Conservation (phyloP, 2,888 invertebrate genomes). For the Vesta saturnalis region DNA sequence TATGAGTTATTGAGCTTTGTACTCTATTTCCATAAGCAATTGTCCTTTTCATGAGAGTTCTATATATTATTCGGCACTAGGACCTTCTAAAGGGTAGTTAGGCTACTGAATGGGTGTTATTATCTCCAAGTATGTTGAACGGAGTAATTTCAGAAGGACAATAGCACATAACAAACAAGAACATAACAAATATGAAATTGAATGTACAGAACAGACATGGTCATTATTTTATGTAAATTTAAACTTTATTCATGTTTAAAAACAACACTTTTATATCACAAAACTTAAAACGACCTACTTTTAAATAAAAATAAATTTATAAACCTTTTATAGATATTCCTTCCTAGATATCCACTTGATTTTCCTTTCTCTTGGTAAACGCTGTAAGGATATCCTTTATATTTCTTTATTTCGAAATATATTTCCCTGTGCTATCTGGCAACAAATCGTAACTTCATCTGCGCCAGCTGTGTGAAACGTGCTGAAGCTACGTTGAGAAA, state of each 20-base stretch:
- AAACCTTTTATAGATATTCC: conserved; percentile 25
- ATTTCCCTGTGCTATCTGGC: conserved; percentile 30
- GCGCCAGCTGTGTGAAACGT: conserved; percentile 36
- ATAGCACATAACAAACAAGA: not conserved
- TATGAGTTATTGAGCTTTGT: conserved; percentile 1
- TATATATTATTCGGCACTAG: not conserved
- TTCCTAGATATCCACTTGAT: not conserved
- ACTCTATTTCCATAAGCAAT: not conserved
- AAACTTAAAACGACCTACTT: not conserved
- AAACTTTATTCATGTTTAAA: not conserved
- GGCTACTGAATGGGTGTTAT: conserved; percentile 1
- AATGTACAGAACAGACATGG: conserved; percentile 1
- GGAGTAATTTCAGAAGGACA: not conserved
- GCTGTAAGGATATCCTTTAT: conserved; percentile 32
- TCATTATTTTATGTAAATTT: conserved; percentile 1
- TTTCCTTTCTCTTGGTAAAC: conserved; percentile 12
- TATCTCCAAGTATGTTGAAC: conserved; percentile 1
- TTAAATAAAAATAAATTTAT: conserved; percentile 26
- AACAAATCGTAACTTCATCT: conserved; percentile 36
- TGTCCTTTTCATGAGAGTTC: not conserved
- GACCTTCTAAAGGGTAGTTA: conserved; percentile 1
- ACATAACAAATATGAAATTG: conserved; percentile 1
- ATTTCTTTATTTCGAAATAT: conserved; percentile 34
- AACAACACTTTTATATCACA: not conserved
- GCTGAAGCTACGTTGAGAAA: conserved; percentile 32